Evolutionary conservation across 1,140 invertebrate genomes (phyloP).

Genomic region (Aphelenchoides avenae): DNA sequence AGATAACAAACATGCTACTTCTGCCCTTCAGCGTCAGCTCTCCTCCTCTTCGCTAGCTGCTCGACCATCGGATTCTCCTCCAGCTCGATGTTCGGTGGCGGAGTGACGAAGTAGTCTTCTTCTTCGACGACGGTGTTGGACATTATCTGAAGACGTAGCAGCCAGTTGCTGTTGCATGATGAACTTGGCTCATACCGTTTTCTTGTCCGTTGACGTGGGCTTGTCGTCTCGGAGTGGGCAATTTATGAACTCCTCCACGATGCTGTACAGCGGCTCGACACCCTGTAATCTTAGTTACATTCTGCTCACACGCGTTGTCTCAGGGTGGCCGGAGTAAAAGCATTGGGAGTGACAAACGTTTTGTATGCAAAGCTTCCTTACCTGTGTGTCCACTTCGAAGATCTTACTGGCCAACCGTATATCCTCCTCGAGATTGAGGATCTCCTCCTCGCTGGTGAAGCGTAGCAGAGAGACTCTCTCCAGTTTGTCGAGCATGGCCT

Average conservation of each 20-base stretch:
- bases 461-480: conserved; percentile 9
- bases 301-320: neutral
- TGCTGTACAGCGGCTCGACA: conserved; percentile 27
- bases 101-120: conserved; percentile 19
- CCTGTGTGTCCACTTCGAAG: conserved; percentile 23
- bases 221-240: conserved; percentile 26
- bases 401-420: conserved; percentile 23
- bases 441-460: conserved; percentile 10
- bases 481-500: conserved; percentile 17
- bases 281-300: conserved; percentile 12
- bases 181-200: conserved; percentile 8
- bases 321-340: neutral
- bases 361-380: conserved; percentile 7
- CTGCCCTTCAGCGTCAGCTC: too few relatives aligned
- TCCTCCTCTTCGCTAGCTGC: neutral
- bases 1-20: too few relatives aligned
- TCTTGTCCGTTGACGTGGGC: conserved; percentile 8
- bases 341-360: neutral
- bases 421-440: conserved; percentile 14
- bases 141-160: conserved; percentile 11
- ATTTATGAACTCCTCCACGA: conserved; percentile 25
- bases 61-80: neutral
- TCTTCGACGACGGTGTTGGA: conserved; percentile 8
- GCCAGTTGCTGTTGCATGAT: neutral
- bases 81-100: conserved; percentile 5